Percentiles rank a stretch among this genome's conserved stretches.
Conservation (phyloP, 1,140 invertebrate species). For the Drosophila carrolli region DNA sequence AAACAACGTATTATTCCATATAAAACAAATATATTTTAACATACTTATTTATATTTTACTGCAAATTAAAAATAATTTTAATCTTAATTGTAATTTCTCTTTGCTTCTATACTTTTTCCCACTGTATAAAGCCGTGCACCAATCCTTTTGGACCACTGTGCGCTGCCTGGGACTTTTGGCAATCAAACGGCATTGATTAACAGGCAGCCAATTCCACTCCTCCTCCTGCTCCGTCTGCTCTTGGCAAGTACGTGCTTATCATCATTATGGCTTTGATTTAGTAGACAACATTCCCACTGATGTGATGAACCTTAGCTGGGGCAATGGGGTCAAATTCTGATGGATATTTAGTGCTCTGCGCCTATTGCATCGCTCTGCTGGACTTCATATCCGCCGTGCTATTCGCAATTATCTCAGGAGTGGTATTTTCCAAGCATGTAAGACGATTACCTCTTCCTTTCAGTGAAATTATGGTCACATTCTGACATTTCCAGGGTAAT, state of each 20-base stretch:
- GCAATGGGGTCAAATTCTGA: conserved; percentile 32
- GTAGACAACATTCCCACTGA: conserved; percentile 54
- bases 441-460: conserved; percentile 7
- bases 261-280: conserved; percentile 81
- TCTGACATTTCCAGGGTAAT: conserved; percentile 21
- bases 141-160: conserved; percentile 27
- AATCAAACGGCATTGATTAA: conserved; percentile 79
- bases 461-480: background rate
- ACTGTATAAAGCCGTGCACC: background rate
- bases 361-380: conserved; percentile 63
- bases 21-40: too few species aligned
- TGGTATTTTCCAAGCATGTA: conserved; percentile 59
- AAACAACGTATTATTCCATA: too few species aligned
- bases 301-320: conserved; percentile 44
- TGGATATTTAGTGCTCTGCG: conserved; percentile 69
- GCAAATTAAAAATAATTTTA: too few species aligned
- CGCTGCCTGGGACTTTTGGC: conserved; percentile 40
- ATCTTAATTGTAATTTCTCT: too few species aligned
- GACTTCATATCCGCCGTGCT: conserved; percentile 66
- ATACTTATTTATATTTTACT: too few species aligned
- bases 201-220: conserved; percentile 38
- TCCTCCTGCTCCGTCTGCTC: background rate
- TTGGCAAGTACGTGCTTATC: conserved; percentile 71
- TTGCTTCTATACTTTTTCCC: background rate
- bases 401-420: conserved; percentile 57